phyloP scores from a whole-genome alignment of 1,140 invertebrate species.

The Drosophila nikananu region DNA sequence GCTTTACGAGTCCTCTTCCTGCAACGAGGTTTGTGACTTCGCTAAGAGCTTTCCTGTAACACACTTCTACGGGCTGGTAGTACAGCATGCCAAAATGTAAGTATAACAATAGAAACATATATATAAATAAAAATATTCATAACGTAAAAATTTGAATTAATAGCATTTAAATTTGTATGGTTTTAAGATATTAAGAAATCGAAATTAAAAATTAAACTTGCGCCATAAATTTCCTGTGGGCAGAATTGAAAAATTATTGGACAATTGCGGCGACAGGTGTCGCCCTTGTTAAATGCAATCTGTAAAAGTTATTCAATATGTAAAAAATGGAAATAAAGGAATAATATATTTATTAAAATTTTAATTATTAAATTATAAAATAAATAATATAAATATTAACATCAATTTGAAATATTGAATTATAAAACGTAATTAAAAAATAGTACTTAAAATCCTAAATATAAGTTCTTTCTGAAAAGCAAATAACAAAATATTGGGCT shows the following conservation, averaged over 20 bases:
- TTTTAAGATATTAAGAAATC: neutral
- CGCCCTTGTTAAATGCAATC: neutral
- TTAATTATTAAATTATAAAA: neutral
- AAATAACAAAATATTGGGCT: too few species aligned
- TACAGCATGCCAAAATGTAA: neutral
- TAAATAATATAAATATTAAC: too few species aligned
- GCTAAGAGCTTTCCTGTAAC: conserved; percentile 9
- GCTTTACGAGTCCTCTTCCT: neutral
- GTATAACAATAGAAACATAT: accelerated
- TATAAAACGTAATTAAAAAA: too few species aligned
- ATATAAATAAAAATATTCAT: neutral
- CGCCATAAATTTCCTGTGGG: neutral
- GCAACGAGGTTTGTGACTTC: conserved; percentile 1
- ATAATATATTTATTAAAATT: neutral
- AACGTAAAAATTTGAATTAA: neutral
- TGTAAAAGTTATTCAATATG: neutral
- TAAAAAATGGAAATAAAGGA: neutral
- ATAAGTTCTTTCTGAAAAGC: too few species aligned
- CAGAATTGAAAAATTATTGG: neutral
- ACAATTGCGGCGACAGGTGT: neutral
- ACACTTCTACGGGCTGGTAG: neutral
- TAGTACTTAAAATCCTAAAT: too few species aligned
- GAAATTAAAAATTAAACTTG: neutral
- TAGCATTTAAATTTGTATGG: neutral
- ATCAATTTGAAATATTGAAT: too few species aligned